phyloP scores from a whole-genome alignment of 35 echinoderm and acorn worm genomes.

The Amphiura filiformis region DNA sequence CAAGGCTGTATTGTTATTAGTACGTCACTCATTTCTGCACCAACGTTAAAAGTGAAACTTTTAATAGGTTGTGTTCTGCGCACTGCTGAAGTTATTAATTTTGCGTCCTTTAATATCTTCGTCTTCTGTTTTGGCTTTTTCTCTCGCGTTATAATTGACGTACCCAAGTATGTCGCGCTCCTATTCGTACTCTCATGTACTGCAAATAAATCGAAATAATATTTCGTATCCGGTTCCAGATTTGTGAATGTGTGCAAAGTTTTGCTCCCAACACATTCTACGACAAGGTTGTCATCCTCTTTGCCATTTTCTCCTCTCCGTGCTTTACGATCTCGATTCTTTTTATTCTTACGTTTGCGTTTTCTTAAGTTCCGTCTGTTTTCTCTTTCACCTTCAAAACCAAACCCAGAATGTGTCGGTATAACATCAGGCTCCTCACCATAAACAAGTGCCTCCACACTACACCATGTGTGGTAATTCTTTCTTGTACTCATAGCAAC shows the following conservation, averaged over 20 bases:
- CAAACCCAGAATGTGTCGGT: constrained; percentile 36
- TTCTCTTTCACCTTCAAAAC: constrained; percentile 43
- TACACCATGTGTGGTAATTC: constrained; percentile 85
- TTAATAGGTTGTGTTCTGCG: constrained; percentile 56
- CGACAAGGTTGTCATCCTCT: constrained; percentile 51
- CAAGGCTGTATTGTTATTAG: constrained; percentile 80
- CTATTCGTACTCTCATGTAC: constrained; percentile 74
- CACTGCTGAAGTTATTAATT: constrained; percentile 62
- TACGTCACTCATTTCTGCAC: constrained; percentile 47
- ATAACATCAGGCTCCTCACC: constrained; percentile 13
- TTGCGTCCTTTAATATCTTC: constrained; percentile 76
- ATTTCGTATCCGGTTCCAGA: constrained; percentile 60
- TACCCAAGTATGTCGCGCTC: constrained; percentile 62
- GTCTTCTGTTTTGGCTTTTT: constrained; percentile 33
- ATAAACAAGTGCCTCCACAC: constrained; percentile 55
- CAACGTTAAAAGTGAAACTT: constrained; percentile 67
- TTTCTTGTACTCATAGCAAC: constrained; percentile 65
- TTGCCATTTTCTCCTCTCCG: constrained; percentile 3
- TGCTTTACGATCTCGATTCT: neutral
- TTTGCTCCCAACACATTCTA: constrained; percentile 88
- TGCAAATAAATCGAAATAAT: constrained; percentile 90
- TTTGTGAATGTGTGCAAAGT: constrained; percentile 87
- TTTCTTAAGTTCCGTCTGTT: neutral
- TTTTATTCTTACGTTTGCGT: neutral
- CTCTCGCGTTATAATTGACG: constrained; percentile 49